Percentiles rank a stretch among this genome's conserved stretches.
These are phyloP conservation scores for Drosophila pseudoananassae DNA, from an alignment of 1,140 invertebrate species.

Conservation along the genomic window DNA sequence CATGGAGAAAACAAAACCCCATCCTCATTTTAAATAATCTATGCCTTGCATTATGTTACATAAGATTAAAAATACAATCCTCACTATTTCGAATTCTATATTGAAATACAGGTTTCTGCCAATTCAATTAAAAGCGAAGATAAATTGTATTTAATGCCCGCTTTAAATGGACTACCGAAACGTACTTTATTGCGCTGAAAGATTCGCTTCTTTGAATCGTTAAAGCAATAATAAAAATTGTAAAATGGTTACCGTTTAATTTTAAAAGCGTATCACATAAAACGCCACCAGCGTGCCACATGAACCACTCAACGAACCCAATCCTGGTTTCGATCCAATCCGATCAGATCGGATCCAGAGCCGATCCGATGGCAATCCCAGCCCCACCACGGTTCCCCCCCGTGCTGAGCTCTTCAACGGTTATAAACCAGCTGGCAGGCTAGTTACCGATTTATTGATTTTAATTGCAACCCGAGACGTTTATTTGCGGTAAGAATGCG, in stretches of 20 bases:
- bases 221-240: constrained; percentile 57
- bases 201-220: constrained; percentile 27
- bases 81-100: too few species aligned
- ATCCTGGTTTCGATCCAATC: constrained; percentile 14
- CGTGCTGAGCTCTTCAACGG: constrained; percentile 48
- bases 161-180: not conserved
- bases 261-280: constrained; percentile 49
- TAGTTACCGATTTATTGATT: constrained; percentile 81
- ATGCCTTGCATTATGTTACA: too few species aligned
- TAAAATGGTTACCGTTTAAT: constrained; percentile 65
- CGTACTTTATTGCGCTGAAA: constrained; percentile 9
- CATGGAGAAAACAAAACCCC: too few species aligned
- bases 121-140: not conserved
- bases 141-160: not conserved
- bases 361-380: constrained; percentile 1
- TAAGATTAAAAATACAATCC: too few species aligned
- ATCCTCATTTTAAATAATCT: too few species aligned
- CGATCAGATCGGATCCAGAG: constrained; percentile 1
- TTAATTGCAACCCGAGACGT: constrained; percentile 79
- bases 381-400: constrained; percentile 20
- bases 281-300: constrained; percentile 27
- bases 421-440: constrained; percentile 81
- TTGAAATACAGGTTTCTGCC: not conserved
- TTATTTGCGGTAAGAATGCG: constrained; percentile 77
- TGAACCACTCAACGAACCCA: constrained; percentile 30